Evolutionary conservation across 2,797 vertebrate species (phyloP), one percentile per base, ranked within the genome.

Genomic region (Hydrophis major): DNA sequence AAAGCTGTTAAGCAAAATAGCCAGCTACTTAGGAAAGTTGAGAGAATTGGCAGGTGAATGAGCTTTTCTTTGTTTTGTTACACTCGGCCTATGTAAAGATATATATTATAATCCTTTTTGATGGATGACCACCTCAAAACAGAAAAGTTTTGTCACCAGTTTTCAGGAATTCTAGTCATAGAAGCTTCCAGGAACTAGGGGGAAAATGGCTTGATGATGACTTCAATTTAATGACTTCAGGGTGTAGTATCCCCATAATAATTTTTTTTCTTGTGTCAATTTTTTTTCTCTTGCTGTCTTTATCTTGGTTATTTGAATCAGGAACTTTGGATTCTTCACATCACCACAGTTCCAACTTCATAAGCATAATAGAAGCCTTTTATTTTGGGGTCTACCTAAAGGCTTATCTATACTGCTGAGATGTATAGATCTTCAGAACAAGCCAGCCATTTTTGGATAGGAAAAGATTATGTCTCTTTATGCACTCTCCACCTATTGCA

Each of bases 161-260:
- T 78, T 78, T 42, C 74, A 78, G 74, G 20, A 78, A 78, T 22
- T 78, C 18, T 78, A 8, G 37, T 42, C 74, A 78, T 7, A 78
- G 37, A 78, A 42, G 20, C 18, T 42, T 42, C 37, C 74, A 78
- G 32, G 37, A 78, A 78, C 32, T 22, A 42, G 1, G 37, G 42
- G 42, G 42, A 42, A 42, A 42, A 42, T 42, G 4, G 42, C 42
- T 42, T 42, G 42, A 42, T 37, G 74, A 4, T 78, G 74, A 78
- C 74, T 42, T 78, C 74, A 42, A 11, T 37, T 37, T 42, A 78
- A 42, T 78, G 37, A 22, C 8, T 78, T 78, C 69, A 37, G 69
- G 20, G 8, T 22, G 18, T 78, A 4, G 94, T 94, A n/a, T 93
- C n/a, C 94, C 27, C 32, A 27, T 63, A 28, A 16, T 25, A n/a